phyloP scores from a whole-genome alignment of 2,113 vertebrate species.

The Potamarius usumacintae region DNA sequence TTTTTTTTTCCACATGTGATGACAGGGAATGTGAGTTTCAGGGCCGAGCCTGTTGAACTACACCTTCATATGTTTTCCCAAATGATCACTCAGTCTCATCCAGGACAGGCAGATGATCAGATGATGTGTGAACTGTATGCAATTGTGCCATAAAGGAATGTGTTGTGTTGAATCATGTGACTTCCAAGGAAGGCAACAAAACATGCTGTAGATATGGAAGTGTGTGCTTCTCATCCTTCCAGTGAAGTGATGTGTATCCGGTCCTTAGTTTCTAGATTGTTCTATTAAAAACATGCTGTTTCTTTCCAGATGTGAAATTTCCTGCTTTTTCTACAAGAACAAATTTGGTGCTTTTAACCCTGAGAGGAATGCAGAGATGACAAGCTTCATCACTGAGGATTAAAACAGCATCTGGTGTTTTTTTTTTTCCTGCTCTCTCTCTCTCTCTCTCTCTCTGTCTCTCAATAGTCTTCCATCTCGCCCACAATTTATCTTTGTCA shows the following conservation, averaged over 20 bases:
- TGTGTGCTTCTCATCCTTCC: neutral
- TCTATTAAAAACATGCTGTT: neutral
- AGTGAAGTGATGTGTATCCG: neutral
- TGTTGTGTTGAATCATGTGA: neutral
- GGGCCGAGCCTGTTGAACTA: neutral
- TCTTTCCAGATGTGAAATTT: neutral
- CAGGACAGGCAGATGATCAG: too few relatives aligned
- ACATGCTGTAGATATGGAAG: neutral
- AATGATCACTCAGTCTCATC: neutral
- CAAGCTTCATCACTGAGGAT: slow-evolving; percentile 19
- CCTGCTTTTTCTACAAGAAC: neutral
- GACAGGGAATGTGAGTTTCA: neutral
- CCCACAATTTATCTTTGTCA: slow-evolving; percentile 18
- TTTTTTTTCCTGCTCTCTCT: neutral
- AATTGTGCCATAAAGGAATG: too few relatives aligned
- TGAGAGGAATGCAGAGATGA: slow-evolving; percentile 2
- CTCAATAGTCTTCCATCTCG: neutral
- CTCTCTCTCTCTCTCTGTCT: neutral
- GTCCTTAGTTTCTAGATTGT: neutral
- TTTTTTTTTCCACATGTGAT: neutral
- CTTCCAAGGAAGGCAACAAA: neutral
- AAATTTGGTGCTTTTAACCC: slow-evolving; percentile 21
- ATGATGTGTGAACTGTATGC: neutral
- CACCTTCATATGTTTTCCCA: neutral
- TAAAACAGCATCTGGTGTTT: slow-evolving; percentile 2